Conservation (phyloP, 1,140 invertebrate species). For the Penaeus chinensis region DNA sequence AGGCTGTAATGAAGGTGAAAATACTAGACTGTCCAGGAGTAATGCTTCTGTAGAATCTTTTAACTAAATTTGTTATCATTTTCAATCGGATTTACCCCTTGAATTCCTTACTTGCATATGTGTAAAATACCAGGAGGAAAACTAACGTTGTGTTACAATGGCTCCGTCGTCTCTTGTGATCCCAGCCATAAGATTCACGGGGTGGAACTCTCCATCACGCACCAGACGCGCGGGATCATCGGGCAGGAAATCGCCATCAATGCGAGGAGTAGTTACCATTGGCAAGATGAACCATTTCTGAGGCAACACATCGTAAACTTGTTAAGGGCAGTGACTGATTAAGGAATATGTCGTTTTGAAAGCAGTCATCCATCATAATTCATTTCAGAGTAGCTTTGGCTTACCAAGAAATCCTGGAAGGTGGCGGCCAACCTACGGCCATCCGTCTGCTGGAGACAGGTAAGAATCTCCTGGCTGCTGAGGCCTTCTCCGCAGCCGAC, state of each 20-base stretch:
- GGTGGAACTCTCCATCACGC: background rate
- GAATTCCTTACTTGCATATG: too few relatives aligned
- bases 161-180: conserved; percentile 14
- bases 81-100: too few relatives aligned
- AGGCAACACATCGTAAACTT: background rate
- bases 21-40: too few relatives aligned
- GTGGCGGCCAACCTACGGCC: background rate
- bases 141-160: background rate
- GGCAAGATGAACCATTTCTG: conserved; percentile 5
- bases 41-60: too few relatives aligned
- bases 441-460: background rate
- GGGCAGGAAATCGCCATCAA: conserved; percentile 37
- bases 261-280: background rate
- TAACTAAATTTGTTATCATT: too few relatives aligned
- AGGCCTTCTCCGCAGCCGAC: background rate
- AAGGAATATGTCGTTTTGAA: too few relatives aligned
- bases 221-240: conserved; percentile 18
- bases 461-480: background rate
- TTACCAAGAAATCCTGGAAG: background rate
- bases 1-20: too few relatives aligned
- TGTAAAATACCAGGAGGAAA: too few relatives aligned
- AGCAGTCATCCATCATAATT: too few relatives aligned
- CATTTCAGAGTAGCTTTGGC: background rate
- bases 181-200: conserved; percentile 34
- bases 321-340: too few relatives aligned